phyloP scores from a whole-genome alignment of 2,113 vertebrate species.

The Triplophysa tibetana region DNA sequence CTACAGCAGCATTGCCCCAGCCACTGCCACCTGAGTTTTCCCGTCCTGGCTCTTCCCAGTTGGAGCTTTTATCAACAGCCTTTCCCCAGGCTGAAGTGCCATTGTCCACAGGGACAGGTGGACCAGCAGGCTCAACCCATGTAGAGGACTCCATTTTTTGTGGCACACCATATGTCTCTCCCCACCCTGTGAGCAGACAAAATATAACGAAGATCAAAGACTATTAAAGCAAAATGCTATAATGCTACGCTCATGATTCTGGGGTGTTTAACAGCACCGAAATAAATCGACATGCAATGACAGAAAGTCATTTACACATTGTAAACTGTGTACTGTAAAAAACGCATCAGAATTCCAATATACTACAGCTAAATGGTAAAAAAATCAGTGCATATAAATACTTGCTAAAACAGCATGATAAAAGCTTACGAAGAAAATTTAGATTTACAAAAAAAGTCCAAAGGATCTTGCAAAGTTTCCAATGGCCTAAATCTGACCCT shows the following conservation, averaged over 20 bases:
- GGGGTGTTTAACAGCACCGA: too few relatives aligned
- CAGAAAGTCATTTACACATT: too few relatives aligned
- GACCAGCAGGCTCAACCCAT: constrained; percentile 81
- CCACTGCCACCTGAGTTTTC: constrained; percentile 73
- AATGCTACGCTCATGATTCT: neutral
- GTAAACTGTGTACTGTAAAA: neutral
- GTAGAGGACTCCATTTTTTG: constrained; percentile 72
- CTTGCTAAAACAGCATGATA: too few relatives aligned
- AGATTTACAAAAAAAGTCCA: neutral
- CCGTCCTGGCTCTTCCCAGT: constrained; percentile 80
- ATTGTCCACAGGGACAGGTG: constrained; percentile 89
- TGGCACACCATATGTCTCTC: constrained; percentile 69
- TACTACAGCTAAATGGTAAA: neutral
- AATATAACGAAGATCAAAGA: neutral
- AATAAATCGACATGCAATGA: too few relatives aligned
- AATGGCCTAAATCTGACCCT: constrained; percentile 4
- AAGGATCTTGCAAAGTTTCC: constrained; percentile 5
- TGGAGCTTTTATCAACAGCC: constrained; percentile 81
- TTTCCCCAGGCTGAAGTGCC: constrained; percentile 97
- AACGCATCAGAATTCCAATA: neutral
- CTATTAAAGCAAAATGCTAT: neutral
- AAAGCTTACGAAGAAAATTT: neutral
- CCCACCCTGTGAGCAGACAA: constrained; percentile 81
- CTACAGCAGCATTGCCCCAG: constrained; percentile 75
- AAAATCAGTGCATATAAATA: neutral